Evolutionary conservation across 2,797 vertebrate species (phyloP).

Genomic region (Micrastur ruficollis): DNA sequence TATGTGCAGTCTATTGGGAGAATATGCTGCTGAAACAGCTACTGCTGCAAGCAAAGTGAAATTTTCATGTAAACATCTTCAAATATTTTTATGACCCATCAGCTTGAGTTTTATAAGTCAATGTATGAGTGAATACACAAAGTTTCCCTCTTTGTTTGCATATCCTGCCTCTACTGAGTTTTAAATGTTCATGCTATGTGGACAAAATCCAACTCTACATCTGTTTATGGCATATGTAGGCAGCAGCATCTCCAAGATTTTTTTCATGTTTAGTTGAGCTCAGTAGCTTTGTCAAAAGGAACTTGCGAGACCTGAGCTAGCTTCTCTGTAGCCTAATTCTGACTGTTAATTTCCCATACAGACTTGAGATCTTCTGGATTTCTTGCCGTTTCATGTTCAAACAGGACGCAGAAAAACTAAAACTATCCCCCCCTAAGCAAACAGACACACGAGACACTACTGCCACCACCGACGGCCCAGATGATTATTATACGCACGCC

Average conservation of each 20-base stretch:
- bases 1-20: not conserved
- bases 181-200: conserved; percentile 69
- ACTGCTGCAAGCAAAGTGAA: conserved; percentile 41
- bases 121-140: conserved; percentile 49
- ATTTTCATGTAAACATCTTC: conserved; percentile 56
- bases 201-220: conserved; percentile 50
- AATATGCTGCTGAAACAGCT: not conserved
- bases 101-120: conserved; percentile 73
- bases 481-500: not conserved
- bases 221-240: conserved; percentile 56
- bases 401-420: not conserved
- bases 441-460: not conserved
- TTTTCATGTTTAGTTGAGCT: not conserved
- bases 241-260: conserved; percentile 37
- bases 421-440: not conserved
- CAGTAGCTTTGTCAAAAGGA: not conserved
- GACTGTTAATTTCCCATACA: not conserved
- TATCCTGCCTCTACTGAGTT: conserved; percentile 66
- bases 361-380: not conserved
- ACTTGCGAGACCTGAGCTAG: not conserved
- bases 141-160: conserved; percentile 68
- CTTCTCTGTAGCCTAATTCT: not conserved
- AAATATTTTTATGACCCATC: conserved; percentile 67
- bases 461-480: fast-evolving
- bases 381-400: not conserved